Evolutionary conservation across 2,888 invertebrate species (phyloP).

Genomic region (Venusia cambrica): DNA sequence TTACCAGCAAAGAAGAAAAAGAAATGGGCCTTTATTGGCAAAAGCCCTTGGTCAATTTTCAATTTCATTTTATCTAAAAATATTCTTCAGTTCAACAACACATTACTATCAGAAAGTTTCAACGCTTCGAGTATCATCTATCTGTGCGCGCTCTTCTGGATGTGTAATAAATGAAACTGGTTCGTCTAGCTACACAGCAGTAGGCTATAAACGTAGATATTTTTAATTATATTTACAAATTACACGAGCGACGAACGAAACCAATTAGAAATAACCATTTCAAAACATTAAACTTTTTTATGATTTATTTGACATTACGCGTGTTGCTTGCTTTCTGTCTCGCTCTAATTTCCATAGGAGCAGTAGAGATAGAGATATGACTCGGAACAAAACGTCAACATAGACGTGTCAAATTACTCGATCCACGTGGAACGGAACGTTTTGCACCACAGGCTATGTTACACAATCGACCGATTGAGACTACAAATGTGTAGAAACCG

Average conservation of each 20-base stretch:
- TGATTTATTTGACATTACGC: background rate
- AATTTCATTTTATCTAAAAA: constrained; percentile 62
- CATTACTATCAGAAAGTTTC: no score
- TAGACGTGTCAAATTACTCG: background rate
- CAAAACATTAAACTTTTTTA: constrained; percentile 7
- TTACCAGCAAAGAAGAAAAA: constrained; percentile 94
- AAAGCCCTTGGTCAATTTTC: constrained; percentile 84
- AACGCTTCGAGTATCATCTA: no score
- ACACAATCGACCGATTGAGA: constrained; percentile 11
- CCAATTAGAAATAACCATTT: background rate
- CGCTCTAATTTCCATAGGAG: background rate
- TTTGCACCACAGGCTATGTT: constrained; percentile 6
- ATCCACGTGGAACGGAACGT: constrained; percentile 18
- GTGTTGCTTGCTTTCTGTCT: constrained; percentile 14
- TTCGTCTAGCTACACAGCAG: background rate
- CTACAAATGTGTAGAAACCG: background rate
- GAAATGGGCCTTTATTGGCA: constrained; percentile 93
- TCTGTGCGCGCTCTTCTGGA: constrained; percentile 7
- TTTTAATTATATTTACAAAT: constrained; percentile 6
- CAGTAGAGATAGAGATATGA: constrained; percentile 8
- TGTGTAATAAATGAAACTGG: constrained; percentile 11
- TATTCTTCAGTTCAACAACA: constrained; percentile 3
- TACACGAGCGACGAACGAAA: background rate
- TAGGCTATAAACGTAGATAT: no score
- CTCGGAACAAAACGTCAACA: constrained; percentile 6